Evolutionary conservation across 2,113 vertebrate species (phyloP).

Genomic region (Nannobrachium achirus): DNA sequence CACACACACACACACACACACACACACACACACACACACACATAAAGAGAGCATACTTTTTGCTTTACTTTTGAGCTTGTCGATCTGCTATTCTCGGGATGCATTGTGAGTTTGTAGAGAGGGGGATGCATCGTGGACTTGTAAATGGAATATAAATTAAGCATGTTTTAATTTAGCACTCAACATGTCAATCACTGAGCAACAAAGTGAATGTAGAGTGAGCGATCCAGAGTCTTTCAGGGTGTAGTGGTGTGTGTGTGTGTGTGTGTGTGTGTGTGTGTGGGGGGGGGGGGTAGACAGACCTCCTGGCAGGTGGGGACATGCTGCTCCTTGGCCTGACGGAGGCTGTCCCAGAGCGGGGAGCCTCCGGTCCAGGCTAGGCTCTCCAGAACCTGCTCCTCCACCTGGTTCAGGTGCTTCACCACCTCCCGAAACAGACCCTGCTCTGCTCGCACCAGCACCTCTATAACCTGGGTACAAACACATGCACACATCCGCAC

Average conservation of each 20-base stretch:
- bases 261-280: background rate
- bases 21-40: no score
- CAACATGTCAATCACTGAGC: no score
- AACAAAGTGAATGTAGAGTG: constrained; percentile 69
- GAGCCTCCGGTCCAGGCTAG: constrained; percentile 90
- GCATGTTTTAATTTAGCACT: no score
- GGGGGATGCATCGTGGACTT: no score
- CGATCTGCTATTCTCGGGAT: no score
- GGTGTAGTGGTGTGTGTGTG: constrained; percentile 64
- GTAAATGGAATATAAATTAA: no score
- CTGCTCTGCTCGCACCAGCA: constrained; percentile 91
- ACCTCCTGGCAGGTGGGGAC: constrained; percentile 91
- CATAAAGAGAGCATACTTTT: no score
- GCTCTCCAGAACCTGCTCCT: constrained; percentile 93
- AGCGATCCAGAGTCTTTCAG: no score
- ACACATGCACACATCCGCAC: no score
- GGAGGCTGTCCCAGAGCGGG: constrained; percentile 88
- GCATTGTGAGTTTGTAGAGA: no score
- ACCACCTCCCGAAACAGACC: constrained; percentile 93
- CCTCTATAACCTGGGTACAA: constrained; percentile 88
- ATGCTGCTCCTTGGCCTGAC: constrained; percentile 83
- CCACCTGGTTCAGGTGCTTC: constrained; percentile 93
- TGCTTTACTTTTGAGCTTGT: no score
- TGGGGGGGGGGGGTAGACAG: background rate
- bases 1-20: no score